Percentiles rank a stretch among this genome's conserved stretches.
Conservation (phyloP, 2,888 invertebrate species). For the Orthonychiurus folsomi region DNA sequence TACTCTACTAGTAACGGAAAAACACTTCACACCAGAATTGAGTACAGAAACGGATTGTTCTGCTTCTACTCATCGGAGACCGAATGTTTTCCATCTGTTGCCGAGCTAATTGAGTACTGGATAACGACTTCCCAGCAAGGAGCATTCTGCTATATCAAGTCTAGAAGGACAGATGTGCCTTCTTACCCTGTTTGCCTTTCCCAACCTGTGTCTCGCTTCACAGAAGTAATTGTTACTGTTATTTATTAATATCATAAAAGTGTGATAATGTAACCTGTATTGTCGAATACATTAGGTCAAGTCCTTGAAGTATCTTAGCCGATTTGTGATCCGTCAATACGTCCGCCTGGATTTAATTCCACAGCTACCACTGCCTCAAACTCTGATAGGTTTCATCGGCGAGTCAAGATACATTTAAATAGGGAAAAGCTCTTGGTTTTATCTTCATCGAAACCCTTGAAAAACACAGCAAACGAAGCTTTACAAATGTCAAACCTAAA, state of each 20-base stretch:
- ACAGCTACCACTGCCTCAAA: constrained; percentile 58
- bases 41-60: constrained; percentile 60
- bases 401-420: constrained; percentile 40
- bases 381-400: constrained; percentile 52
- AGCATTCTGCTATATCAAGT: constrained; percentile 63
- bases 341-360: constrained; percentile 60
- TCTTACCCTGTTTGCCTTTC: constrained; percentile 64
- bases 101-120: constrained; percentile 64
- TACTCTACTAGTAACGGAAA: constrained; percentile 52
- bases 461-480: no score
- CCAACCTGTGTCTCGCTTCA: constrained; percentile 65
- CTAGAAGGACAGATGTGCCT: constrained; percentile 51
- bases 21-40: constrained; percentile 65
- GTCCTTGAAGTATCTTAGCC: constrained; percentile 62
- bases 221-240: constrained; percentile 48
- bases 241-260: not conserved
- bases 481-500: no score
- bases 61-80: constrained; percentile 49
- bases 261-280: not conserved
- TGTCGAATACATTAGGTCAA: constrained; percentile 45
- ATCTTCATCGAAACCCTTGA: no score
- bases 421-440: no score
- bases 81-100: constrained; percentile 53
- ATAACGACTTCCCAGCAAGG: constrained; percentile 60
- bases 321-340: constrained; percentile 62